These are phyloP conservation scores for Pangasius larnaudii DNA, from an alignment of 2,797 vertebrate genomes.

Conservation along the genomic window DNA sequence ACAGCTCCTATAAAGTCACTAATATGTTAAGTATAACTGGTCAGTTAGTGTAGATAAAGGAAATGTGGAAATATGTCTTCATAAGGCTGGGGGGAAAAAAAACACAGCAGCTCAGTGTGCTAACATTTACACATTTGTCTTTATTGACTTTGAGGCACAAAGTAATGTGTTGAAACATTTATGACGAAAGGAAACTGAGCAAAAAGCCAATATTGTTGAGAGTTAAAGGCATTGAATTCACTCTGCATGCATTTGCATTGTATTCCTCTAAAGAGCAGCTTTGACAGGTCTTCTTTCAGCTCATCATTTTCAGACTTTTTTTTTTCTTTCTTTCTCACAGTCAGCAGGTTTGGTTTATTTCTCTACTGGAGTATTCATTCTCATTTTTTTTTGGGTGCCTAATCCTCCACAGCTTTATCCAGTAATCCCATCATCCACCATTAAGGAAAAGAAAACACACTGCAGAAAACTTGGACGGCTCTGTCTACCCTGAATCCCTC, in stretches of 20 bases:
- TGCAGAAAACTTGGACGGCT: not conserved
- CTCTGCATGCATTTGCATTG: not conserved
- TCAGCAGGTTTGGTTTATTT: slow-evolving; percentile 2
- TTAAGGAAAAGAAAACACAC: not conserved
- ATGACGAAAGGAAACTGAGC: not conserved
- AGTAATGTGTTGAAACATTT: not conserved
- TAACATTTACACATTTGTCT: not conserved
- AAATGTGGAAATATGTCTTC: not conserved
- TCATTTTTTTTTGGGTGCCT: not conserved
- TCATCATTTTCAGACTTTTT: not conserved
- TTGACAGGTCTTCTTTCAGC: not conserved
- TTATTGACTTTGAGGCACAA: not conserved
- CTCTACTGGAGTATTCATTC: not conserved
- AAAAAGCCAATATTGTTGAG: not conserved
- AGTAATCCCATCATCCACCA: slow-evolving; percentile 8
- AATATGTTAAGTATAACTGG: too few relatives aligned
- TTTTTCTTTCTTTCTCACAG: not conserved
- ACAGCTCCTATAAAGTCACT: too few relatives aligned
- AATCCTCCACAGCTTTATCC: not conserved
- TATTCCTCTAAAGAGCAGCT: not conserved
- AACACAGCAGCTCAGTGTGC: not conserved
- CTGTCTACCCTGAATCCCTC: not conserved
- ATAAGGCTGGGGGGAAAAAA: too few relatives aligned
- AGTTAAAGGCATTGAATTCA: not conserved
- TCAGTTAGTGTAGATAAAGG: not conserved